Percentiles rank a stretch among this genome's conserved stretches.
Conservation (phyloP, 2,797 vertebrate genomes). For the Coracias cyanogaster region DNA sequence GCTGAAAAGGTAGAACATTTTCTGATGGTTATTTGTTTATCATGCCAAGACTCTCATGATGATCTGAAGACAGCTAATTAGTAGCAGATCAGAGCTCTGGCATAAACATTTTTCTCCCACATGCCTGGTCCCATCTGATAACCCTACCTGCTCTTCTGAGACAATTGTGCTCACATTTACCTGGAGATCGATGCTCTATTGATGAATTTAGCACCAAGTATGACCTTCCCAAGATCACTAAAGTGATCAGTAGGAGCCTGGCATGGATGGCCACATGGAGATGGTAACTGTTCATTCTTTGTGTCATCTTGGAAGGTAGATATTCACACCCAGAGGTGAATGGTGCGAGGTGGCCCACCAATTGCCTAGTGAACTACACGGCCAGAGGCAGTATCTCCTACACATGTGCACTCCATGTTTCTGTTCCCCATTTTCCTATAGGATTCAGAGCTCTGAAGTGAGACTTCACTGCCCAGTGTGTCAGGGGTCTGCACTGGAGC, state of each 20-base stretch:
- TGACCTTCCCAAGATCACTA: neutral
- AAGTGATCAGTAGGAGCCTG: neutral
- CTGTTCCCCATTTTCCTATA: neutral
- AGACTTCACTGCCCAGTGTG: neutral
- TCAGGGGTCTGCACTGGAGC: neutral
- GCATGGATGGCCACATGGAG: fast-evolving
- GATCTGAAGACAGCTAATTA: neutral
- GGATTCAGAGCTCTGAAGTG: neutral
- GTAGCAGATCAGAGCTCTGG: neutral
- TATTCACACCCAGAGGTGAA: neutral
- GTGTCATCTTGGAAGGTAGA: neutral
- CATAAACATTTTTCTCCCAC: neutral
- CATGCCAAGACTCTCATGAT: neutral
- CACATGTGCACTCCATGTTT: neutral
- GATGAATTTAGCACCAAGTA: neutral
- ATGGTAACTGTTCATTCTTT: neutral
- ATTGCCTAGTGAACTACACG: no score
- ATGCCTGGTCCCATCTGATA: neutral
- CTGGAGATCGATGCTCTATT: neutral
- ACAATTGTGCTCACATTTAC: neutral
- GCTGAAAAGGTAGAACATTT: neutral
- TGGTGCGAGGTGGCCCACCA: neutral
- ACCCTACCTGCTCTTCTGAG: neutral
- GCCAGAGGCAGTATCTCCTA: neutral
- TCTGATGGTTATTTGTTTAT: neutral